A percentile compares a stretch with the other conserved stretches of the same genome.
These are phyloP conservation scores for Diorhabda carinulata DNA, from an alignment of 1,140 invertebrate genomes.

Conservation along the genomic window DNA sequence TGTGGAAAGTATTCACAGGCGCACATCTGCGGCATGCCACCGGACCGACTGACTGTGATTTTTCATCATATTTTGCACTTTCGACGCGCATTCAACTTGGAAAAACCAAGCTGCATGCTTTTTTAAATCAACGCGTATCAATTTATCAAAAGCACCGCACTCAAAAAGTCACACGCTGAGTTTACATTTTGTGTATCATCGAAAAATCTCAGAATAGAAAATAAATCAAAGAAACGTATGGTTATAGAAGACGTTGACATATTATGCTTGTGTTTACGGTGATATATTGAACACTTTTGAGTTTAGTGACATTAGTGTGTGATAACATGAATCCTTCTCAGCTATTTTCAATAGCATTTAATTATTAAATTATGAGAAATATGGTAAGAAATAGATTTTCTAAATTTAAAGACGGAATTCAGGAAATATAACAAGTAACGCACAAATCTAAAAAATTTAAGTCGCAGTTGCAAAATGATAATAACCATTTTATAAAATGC, in stretches of 20 bases:
- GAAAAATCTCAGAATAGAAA: constrained; percentile 23
- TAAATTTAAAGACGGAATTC: too few species aligned
- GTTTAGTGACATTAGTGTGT: too few species aligned
- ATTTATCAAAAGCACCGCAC: constrained; percentile 19
- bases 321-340: too few species aligned
- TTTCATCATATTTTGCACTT: constrained; percentile 42
- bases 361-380: too few species aligned
- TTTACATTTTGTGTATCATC: constrained; percentile 13
- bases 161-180: constrained; percentile 23
- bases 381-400: too few species aligned
- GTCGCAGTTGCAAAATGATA: too few species aligned
- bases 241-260: background rate
- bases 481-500: too few species aligned
- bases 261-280: constrained; percentile 3
- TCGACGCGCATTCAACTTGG: constrained; percentile 18
- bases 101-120: constrained; percentile 18
- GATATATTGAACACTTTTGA: background rate
- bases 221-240: background rate
- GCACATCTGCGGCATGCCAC: constrained; percentile 46
- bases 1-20: constrained; percentile 25
- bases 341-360: too few species aligned
- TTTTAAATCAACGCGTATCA: constrained; percentile 17
- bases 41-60: constrained; percentile 39
- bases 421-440: too few species aligned
- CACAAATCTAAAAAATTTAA: too few species aligned